These are phyloP conservation scores for Drosophila fungiperda DNA, from an alignment of 2,888 invertebrate species.

Conservation along the genomic window DNA sequence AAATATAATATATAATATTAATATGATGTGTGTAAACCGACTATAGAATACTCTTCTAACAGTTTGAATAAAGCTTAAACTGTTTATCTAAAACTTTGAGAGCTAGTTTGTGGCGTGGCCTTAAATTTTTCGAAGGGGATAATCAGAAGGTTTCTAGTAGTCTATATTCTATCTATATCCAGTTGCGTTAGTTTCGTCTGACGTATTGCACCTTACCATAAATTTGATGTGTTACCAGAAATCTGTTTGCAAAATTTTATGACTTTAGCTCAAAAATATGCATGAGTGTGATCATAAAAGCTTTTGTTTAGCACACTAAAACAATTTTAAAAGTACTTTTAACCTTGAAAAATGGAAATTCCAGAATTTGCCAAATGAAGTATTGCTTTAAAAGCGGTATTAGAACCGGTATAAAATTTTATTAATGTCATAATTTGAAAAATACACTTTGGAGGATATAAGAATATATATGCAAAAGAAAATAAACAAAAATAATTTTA, in stretches of 20 bases:
- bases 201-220: not conserved
- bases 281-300: not conserved
- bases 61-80: not conserved
- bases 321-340: not conserved
- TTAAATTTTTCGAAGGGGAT: not conserved
- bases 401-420: not conserved
- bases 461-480: too few relatives aligned
- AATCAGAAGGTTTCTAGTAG: too few relatives aligned
- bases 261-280: not conserved
- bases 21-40: not conserved
- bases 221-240: not conserved
- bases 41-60: not conserved
- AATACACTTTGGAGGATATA: not conserved
- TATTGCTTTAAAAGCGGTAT: not conserved
- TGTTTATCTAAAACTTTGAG: not conserved
- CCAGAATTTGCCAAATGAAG: not conserved
- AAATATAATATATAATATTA: not conserved
- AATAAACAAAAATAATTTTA: not conserved
- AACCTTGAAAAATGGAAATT: conserved; percentile 2
- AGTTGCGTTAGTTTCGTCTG: not conserved
- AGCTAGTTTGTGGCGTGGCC: not conserved
- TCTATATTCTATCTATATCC: not conserved
- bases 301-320: not conserved
- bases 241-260: not conserved
- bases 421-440: not conserved